These are phyloP conservation scores for Vollenhovia emeryi DNA, from an alignment of 1,140 invertebrate genomes.

Conservation along the genomic window DNA sequence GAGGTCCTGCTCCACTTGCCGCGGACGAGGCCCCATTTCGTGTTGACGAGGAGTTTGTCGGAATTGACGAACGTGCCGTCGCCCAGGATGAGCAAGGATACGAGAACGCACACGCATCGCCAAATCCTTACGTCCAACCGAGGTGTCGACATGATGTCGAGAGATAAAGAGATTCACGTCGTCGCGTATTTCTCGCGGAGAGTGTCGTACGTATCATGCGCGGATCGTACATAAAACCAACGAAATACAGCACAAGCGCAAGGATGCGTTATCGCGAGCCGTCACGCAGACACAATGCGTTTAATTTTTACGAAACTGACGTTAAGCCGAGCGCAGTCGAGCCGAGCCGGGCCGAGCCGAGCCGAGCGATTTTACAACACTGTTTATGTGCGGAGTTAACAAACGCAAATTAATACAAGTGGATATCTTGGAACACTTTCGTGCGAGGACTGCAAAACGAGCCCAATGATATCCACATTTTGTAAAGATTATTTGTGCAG, in stretches of 20 bases:
- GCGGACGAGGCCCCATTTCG: conserved; percentile 73
- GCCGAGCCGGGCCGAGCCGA: background rate
- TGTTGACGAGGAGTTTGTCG: conserved; percentile 49
- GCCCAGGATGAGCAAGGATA: background rate
- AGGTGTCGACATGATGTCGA: background rate
- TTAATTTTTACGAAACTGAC: background rate
- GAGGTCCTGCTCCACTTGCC: conserved; percentile 75
- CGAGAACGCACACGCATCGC: background rate
- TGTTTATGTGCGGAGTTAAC: background rate
- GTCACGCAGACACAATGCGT: background rate
- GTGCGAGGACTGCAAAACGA: background rate
- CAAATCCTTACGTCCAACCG: background rate
- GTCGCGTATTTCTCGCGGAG: background rate
- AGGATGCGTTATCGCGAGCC: background rate
- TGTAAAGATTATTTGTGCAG: background rate
- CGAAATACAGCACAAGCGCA: background rate
- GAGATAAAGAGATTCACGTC: background rate
- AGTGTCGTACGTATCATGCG: too few relatives aligned
- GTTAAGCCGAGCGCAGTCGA: background rate
- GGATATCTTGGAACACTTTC: background rate
- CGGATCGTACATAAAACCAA: background rate
- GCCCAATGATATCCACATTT: background rate
- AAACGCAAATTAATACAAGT: background rate
- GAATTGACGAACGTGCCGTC: background rate
- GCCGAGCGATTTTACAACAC: background rate